Base-by-base conservation (phyloP, 2,888 invertebrate species). In the Pristionchus maxplancki region DNA sequence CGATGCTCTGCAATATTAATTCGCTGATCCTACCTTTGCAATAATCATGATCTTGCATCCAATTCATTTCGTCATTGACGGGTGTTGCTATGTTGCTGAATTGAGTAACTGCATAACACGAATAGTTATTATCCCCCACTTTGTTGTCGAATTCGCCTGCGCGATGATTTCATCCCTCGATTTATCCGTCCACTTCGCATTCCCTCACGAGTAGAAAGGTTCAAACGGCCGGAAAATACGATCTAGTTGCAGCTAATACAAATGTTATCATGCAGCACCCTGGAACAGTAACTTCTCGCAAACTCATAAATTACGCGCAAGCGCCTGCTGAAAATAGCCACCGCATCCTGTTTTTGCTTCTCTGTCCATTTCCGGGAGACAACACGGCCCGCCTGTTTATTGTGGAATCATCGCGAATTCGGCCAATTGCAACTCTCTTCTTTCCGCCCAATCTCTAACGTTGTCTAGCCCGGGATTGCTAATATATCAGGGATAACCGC, bases 371-470 rank as follows among this genome's bases (percentile, higher is more conserved):
- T 71, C 34, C 37, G 71, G 37, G 71, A 37, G 37, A 71, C 17
- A 37, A 24, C 64, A 58, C 58, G 3, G 48, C 53, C 17, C 53
- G 64, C 31, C 31, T 67, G 64, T 67, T 67, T 67, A 34, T 34
- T 67, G 64, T 67, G 64, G 17, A 34, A 34, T 67, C 64, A 17
- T 31, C n/a, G 13, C 64, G 64, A 67, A 67, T 34, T 67, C 64
- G 34, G 64, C 64, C 64, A 67, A 67, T 67, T 67, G 64, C 58
- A n/a, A 31, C 71, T 71, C 71, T 71, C 71, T 20, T 71, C 37
- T 37, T 37, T 71, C 20, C 20, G 20, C 62, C 17, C 37, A 5
- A 0, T 64, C 37, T 40, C 71, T 64, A n/a, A n/a, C 5, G 2
- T n/a, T 34, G 64, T 4, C 64, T 64, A 28, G 15, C 31, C 6